Percentiles rank a stretch among this genome's conserved stretches.
Conservation (phyloP, 2,113 vertebrate species). For the Mus pahari region DNA sequence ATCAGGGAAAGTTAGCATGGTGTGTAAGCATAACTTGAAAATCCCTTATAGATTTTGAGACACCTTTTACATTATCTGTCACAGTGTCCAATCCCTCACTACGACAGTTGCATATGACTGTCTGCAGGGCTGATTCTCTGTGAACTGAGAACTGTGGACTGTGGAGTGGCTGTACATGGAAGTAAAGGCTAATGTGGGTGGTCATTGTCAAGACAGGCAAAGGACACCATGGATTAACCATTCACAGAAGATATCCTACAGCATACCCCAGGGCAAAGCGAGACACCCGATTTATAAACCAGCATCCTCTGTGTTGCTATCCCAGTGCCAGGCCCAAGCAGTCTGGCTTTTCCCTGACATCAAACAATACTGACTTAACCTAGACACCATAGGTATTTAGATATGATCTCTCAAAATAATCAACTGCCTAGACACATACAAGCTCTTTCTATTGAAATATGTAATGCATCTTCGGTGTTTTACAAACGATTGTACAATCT, state of each 20-base stretch:
- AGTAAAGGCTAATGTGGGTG: neutral
- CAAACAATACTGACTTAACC: neutral
- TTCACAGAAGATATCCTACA: neutral
- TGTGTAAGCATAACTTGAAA: neutral
- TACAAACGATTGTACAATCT: neutral
- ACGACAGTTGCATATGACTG: neutral
- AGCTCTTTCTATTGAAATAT: neutral
- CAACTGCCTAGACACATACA: neutral
- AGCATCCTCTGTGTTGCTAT: accelerated
- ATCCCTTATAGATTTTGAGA: neutral
- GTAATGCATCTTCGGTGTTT: neutral
- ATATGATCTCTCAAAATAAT: neutral
- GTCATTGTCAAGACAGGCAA: neutral
- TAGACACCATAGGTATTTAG: neutral
- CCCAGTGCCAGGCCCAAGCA: accelerated
- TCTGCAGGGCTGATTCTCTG: neutral
- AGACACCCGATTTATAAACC: neutral
- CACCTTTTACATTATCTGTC: neutral
- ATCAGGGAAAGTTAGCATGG: neutral
- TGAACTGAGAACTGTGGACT: neutral
- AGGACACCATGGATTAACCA: neutral
- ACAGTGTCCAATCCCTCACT: neutral
- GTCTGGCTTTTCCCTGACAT: neutral
- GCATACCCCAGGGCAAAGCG: accelerated
- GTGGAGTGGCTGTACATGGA: accelerated